Base-by-base conservation (phyloP, 2,888 invertebrate genomes). In the Diploptera punctata region DNA sequence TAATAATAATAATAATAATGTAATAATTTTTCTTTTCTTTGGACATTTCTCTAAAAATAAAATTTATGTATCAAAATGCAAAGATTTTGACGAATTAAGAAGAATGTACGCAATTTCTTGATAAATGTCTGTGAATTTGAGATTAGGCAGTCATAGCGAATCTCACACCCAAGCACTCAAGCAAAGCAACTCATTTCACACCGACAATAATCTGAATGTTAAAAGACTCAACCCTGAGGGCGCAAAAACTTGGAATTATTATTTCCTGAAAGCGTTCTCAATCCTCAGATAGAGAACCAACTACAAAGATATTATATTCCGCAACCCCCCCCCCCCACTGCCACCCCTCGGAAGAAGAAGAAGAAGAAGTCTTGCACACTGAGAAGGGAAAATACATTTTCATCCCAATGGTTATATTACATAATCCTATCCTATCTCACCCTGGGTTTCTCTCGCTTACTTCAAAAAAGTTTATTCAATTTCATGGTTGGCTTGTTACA, bases 141-240 rank as follows among this genome's bases (percentile, higher is more conserved):
- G 57, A 57, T 57, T 26, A 57, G 57, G 57, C 57, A 57, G 57
- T 57, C n/a, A 24, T n/a, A n/a, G 29, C 10, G 57, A 29, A n/a
- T 57, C 57, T 57, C 57, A 57, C 57, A 57, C 57, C 29, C 31
- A 57, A 29, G 57, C 57, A 57, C 26, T 57, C 16, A 57, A 57
- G 57, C 57, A 57, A 57, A 57, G 57, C 29, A 57, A 80, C 80
- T 80, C 80, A 80, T 79, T 71, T 71, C 81, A 80, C 80, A 79
- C 79, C 79, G 81, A 81, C 82, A 82, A 82, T 82, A 80, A 81
- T 81, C 80, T 80, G 80, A 81, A 82, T 82, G 81, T 81, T 82
- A 81, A 82, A 81, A 79, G 80, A 77, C 79, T 78, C 76, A 79
- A 80, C 80, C 77, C 74, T 70, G 77, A 79, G 75, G 72, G 75